These are phyloP conservation scores for Drosophila punjabiensis DNA, from an alignment of 1,140 invertebrate genomes.

Conservation along the genomic window DNA sequence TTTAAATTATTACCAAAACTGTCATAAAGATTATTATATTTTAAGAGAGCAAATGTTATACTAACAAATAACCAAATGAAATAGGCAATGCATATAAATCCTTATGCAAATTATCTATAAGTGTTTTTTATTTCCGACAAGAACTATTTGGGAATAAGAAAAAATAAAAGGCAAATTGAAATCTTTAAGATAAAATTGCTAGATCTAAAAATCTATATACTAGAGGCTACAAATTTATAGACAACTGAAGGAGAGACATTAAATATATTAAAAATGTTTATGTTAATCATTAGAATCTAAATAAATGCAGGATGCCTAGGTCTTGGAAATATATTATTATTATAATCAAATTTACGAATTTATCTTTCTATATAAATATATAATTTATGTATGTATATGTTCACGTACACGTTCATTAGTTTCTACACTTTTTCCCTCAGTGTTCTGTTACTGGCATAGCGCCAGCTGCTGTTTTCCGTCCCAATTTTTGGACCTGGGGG, in stretches of 20 bases:
- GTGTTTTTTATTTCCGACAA: not conserved
- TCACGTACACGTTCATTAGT: no score
- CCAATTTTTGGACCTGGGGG: conserved; percentile 14
- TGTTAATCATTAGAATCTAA: not conserved
- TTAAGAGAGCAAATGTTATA: not conserved
- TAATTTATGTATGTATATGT: not conserved
- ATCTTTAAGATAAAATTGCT: not conserved
- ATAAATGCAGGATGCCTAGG: not conserved
- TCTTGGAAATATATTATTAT: not conserved
- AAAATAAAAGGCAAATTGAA: not conserved
- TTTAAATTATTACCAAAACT: not conserved
- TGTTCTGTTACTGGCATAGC: conserved; percentile 47
- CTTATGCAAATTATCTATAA: rapidly evolving
- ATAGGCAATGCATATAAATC: not conserved
- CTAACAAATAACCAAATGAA: no score
- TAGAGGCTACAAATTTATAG: not conserved
- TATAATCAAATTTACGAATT: not conserved
- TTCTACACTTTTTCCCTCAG: not conserved
- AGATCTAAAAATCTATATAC: not conserved
- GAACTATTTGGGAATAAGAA: not conserved
- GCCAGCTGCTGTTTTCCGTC: conserved; percentile 67
- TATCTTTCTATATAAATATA: not conserved
- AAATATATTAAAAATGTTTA: not conserved
- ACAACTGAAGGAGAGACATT: not conserved
- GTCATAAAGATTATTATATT: not conserved